Conservation (phyloP, 2,113 vertebrate species). For the Phrynosoma platyrhinos region DNA sequence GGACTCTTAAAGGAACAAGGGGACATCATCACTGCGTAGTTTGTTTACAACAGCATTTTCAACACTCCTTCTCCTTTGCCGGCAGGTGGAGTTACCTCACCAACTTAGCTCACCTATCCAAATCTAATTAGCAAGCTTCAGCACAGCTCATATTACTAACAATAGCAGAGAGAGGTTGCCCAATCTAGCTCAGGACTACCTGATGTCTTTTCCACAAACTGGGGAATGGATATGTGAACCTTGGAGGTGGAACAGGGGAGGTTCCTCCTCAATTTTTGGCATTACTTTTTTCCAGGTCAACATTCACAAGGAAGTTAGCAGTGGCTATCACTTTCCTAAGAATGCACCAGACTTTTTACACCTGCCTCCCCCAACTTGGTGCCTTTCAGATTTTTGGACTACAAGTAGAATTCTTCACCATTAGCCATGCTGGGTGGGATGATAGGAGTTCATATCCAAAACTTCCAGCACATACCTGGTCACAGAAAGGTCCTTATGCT, state of each 20-base stretch:
- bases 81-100: not conserved
- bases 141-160: not conserved
- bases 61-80: not conserved
- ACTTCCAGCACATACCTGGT: too few species aligned
- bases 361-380: not conserved
- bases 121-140: not conserved
- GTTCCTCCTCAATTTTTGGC: not conserved
- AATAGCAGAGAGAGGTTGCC: not conserved
- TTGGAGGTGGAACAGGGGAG: too few species aligned
- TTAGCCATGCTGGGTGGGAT: too few species aligned
- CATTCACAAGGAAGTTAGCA: not conserved
- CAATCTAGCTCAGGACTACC: not conserved
- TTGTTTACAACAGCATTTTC: slow-evolving; percentile 5
- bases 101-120: not conserved
- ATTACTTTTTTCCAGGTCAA: not conserved
- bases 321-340: not conserved
- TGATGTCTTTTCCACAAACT: not conserved
- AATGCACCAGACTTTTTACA: not conserved
- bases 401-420: too few species aligned
- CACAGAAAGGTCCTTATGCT: too few species aligned
- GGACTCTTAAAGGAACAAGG: slow-evolving; percentile 60
- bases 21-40: not conserved
- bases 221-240: too few species aligned
- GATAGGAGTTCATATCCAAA: too few species aligned
- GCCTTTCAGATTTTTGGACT: too few species aligned